Evolutionary conservation across 2,797 vertebrate species (phyloP).

Genomic region (Gymnoscopelus microlampas): DNA sequence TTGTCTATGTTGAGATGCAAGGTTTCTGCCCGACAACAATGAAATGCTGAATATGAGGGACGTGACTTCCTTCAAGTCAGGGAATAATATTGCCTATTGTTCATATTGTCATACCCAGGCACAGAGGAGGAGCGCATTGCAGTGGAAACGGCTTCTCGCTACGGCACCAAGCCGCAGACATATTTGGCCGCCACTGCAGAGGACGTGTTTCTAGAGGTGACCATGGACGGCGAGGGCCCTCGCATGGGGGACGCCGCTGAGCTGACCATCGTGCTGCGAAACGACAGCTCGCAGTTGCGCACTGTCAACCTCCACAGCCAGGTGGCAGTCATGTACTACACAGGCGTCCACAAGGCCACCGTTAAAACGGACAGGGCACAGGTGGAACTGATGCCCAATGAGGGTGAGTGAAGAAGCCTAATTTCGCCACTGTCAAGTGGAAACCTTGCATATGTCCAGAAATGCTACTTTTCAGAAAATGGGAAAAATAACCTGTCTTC

Average conservation of each 20-base stretch:
- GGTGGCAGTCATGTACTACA: conserved; percentile 90
- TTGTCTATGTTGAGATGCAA: too few relatives aligned
- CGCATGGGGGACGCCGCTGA: conserved; percentile 81
- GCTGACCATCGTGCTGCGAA: conserved; percentile 80
- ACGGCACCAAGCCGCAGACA: conserved; percentile 83
- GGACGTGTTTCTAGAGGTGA: conserved; percentile 82
- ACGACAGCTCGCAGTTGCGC: conserved; percentile 78
- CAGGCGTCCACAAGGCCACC: conserved; percentile 84
- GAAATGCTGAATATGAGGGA: background rate
- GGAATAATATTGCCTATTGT: background rate
- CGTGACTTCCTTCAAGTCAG: background rate
- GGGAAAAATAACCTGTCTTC: too few relatives aligned
- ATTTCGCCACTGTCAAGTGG: too few relatives aligned
- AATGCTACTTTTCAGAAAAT: too few relatives aligned
- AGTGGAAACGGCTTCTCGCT: conserved; percentile 87
- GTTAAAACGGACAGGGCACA: conserved; percentile 79
- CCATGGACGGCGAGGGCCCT: conserved; percentile 80
- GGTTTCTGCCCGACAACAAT: background rate
- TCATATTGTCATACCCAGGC: conserved; percentile 65
- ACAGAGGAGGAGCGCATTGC: conserved; percentile 88
- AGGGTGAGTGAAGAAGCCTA: conserved; percentile 75
- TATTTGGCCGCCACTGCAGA: conserved; percentile 73
- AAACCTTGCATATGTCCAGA: too few relatives aligned
- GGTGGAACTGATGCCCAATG: conserved; percentile 76
- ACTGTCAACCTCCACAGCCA: conserved; percentile 82